Evolutionary conservation across 2,797 vertebrate genomes (phyloP).

Genomic region (Sebastolobus altivelis): DNA sequence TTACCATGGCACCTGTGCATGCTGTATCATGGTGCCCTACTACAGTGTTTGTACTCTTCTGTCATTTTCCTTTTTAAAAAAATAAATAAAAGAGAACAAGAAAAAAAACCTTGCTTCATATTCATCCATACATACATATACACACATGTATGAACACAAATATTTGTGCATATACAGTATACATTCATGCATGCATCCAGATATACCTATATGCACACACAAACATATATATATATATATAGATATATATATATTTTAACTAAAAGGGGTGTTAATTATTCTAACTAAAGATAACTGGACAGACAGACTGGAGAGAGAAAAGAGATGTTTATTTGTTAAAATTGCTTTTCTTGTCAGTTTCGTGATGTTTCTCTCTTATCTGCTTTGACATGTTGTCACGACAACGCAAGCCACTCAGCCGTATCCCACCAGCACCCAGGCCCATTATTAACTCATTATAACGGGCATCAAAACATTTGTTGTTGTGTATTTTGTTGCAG

Average conservation of each 20-base stretch:
- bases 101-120: no score
- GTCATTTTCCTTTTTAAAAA: not conserved
- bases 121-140: no score
- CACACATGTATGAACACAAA: no score
- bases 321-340: no score
- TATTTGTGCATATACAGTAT: no score
- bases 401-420: not conserved
- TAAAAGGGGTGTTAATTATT: no score
- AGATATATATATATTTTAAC: no score
- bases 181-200: no score
- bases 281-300: no score
- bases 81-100: not conserved
- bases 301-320: no score
- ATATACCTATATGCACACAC: no score
- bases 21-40: not conserved
- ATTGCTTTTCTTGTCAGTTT: not conserved
- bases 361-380: not conserved
- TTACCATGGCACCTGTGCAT: not conserved
- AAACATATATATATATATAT: no score
- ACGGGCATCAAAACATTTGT: not conserved
- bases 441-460: not conserved
- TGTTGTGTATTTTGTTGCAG: conserved; percentile 74
- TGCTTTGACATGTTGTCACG: not conserved
- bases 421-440: not conserved
- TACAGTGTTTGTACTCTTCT: not conserved